phyloP scores from a whole-genome alignment of 1,140 invertebrate genomes.

The Macrobrachium nipponense region DNA sequence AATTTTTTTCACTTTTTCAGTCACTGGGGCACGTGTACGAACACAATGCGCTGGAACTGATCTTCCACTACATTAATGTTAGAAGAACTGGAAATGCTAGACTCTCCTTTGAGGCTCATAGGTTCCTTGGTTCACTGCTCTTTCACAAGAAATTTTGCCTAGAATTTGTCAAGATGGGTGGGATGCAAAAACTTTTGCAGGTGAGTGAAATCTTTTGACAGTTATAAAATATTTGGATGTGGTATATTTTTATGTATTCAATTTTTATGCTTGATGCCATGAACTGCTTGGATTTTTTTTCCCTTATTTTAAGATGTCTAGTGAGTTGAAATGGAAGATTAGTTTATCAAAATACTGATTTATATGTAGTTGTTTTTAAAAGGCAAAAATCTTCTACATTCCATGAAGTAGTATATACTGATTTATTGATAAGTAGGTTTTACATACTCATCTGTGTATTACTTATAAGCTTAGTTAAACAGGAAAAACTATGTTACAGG shows the following conservation, averaged over 20 bases:
- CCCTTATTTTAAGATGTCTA: no score
- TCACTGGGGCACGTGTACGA: slow-evolving; percentile 93
- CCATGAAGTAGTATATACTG: no score
- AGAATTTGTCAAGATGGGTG: slow-evolving; percentile 89
- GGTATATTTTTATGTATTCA: not conserved
- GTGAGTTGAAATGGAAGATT: no score
- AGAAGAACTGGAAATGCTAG: slow-evolving; percentile 88
- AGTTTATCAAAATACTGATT: no score
- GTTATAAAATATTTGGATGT: not conserved
- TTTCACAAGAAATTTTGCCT: slow-evolving; percentile 98
- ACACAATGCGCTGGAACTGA: slow-evolving; percentile 88
- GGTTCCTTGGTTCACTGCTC: slow-evolving; percentile 91
- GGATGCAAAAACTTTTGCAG: slow-evolving; percentile 74
- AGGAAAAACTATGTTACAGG: no score
- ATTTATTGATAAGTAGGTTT: no score
- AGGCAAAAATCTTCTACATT: no score
- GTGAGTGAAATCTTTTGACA: slow-evolving; percentile 7
- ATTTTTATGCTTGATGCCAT: not conserved
- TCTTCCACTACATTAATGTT: slow-evolving; percentile 91
- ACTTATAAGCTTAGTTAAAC: no score
- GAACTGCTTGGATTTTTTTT: no score
- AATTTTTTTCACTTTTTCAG: slow-evolving; percentile 69
- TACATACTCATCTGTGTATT: no score
- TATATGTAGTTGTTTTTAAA: no score
- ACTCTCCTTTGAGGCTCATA: slow-evolving; percentile 92